Conservation (phyloP, 2,113 vertebrate species). For the Panthera leo region DNA sequence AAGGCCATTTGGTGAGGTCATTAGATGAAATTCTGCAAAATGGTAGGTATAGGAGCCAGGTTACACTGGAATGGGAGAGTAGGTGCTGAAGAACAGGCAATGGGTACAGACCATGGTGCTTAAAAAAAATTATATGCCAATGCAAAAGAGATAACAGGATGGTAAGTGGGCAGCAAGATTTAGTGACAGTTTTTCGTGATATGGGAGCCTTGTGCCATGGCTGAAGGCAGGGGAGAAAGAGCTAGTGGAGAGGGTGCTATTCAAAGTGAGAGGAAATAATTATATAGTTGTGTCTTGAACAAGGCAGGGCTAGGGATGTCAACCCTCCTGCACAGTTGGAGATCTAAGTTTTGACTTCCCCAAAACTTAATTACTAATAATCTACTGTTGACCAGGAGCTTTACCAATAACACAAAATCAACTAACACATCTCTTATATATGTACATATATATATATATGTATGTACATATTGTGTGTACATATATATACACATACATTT, state of each 20-base stretch:
- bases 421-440: not conserved
- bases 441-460: not conserved
- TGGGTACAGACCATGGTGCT: not conserved
- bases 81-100: not conserved
- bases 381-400: not conserved
- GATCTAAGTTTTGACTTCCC: not conserved
- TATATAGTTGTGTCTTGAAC: not conserved
- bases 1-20: not conserved
- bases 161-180: not conserved
- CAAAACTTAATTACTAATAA: not conserved
- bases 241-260: not conserved
- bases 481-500: too few species aligned
- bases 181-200: slow-evolving; percentile 28
- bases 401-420: not conserved
- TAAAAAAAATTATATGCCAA: not conserved
- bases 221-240: not conserved
- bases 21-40: not conserved
- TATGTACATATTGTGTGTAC: too few species aligned
- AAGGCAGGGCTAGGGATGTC: not conserved
- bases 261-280: not conserved
- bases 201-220: not conserved
- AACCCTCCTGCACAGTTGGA: not conserved
- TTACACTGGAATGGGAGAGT: not conserved
- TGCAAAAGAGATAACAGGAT: not conserved
- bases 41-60: not conserved